A percentile compares a stretch with the other conserved stretches of the same genome.
Evolutionary conservation across 2,888 invertebrate genomes (phyloP).

Genomic region (Lithophane semibrunnea): DNA sequence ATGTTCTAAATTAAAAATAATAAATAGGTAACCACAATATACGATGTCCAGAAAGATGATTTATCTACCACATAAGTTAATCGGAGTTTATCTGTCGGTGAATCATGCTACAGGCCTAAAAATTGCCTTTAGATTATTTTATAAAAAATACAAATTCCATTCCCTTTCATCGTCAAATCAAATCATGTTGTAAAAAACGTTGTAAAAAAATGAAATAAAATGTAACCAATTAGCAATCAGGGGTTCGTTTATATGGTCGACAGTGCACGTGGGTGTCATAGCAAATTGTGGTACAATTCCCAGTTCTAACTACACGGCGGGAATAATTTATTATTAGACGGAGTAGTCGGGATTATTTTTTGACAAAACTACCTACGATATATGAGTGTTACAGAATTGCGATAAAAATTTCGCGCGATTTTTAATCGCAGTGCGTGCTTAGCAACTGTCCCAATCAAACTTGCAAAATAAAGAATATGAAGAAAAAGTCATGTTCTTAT

Average conservation of each 20-base stretch:
- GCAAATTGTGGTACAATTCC: constrained; percentile 25
- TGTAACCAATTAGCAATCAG: constrained; percentile 51
- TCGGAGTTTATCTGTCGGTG: not conserved
- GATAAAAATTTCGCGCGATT: too few species aligned
- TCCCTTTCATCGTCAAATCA: not conserved
- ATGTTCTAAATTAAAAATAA: not conserved
- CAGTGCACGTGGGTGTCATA: constrained; percentile 31
- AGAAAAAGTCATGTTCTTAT: not conserved
- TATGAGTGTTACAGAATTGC: too few species aligned
- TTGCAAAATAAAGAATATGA: not conserved
- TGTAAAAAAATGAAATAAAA: constrained; percentile 23
- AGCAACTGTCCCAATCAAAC: not conserved
- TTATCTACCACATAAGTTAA: not conserved
- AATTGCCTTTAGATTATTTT: not conserved
- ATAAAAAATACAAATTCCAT: not conserved
- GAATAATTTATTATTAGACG: constrained; percentile 44
- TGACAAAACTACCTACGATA: not conserved
- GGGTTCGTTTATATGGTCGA: constrained; percentile 5
- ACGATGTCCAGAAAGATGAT: not conserved
- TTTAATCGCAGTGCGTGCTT: too few species aligned
- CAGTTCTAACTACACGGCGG: constrained; percentile 16
- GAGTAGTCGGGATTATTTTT: constrained; percentile 6
- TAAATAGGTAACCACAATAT: not conserved
- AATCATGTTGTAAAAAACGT: constrained; percentile 19
- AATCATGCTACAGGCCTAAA: not conserved